A percentile compares a stretch with the other conserved stretches of the same genome.
Conservation (phyloP, 1,140 invertebrate genomes). For the Sycophila sp. region DNA sequence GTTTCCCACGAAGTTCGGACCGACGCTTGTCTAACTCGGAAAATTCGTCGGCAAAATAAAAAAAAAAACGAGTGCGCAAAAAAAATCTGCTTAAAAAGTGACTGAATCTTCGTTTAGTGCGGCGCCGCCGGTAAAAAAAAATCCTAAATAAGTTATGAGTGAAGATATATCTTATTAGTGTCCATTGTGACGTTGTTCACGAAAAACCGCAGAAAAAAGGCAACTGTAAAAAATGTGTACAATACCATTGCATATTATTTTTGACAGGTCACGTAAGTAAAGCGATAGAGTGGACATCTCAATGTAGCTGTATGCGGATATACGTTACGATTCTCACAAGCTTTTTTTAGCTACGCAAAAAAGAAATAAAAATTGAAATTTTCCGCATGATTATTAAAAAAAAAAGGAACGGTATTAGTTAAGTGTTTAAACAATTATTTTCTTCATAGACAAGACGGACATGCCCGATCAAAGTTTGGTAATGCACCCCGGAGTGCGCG, state of each 20-base stretch:
- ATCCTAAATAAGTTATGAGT: background rate
- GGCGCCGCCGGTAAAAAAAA: background rate
- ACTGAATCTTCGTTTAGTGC: background rate
- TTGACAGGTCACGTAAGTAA: background rate
- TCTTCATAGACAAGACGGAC: too few species aligned
- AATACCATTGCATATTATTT: background rate
- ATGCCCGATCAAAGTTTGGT: too few species aligned
- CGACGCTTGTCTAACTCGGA: background rate
- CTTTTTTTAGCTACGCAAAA: background rate
- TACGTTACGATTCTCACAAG: background rate
- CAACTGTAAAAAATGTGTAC: background rate
- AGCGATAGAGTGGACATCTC: background rate
- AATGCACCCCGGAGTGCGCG: too few species aligned
- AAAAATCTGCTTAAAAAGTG: background rate
- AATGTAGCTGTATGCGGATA: background rate
- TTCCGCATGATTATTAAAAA: too few species aligned
- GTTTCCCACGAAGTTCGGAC: slow-evolving; percentile 8
- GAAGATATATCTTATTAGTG: slow-evolving; percentile 6
- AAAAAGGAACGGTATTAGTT: too few species aligned
- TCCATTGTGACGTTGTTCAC: background rate
- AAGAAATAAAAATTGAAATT: too few species aligned
- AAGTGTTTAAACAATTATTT: too few species aligned
- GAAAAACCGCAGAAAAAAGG: background rate
- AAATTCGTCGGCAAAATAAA: background rate
- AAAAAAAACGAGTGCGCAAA: background rate